A percentile compares a stretch with the other conserved stretches of the same genome.
Evolutionary conservation across 2,888 invertebrate genomes (phyloP).

Genomic region (Molorchus minor): DNA sequence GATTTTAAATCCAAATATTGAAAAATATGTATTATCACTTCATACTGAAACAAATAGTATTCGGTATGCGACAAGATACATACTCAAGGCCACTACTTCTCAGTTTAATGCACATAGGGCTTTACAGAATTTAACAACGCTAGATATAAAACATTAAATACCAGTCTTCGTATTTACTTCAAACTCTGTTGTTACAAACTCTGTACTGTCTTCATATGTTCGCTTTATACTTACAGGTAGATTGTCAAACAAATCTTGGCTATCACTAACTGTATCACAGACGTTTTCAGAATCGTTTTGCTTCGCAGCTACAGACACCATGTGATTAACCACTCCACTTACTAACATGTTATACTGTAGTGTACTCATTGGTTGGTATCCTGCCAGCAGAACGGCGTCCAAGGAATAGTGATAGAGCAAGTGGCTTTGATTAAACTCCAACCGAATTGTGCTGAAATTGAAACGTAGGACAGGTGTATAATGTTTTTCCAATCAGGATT

Average conservation of each 20-base stretch:
- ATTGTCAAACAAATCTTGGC: conserved; percentile 42
- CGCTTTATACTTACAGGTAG: conserved; percentile 47
- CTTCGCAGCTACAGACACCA: conserved; percentile 3
- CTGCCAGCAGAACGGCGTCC: conserved; percentile 84
- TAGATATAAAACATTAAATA: too few relatives aligned
- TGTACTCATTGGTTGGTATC: conserved; percentile 59
- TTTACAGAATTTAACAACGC: too few relatives aligned
- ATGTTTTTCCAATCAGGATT: not conserved
- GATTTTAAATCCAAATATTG: conserved; percentile 83
- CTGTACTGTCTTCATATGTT: too few relatives aligned
- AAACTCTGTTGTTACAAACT: too few relatives aligned
- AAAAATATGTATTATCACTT: conserved; percentile 82
- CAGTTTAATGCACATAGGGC: too few relatives aligned
- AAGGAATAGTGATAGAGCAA: conserved; percentile 88
- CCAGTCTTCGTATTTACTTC: too few relatives aligned
- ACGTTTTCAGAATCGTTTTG: not conserved
- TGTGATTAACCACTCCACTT: conserved; percentile 43
- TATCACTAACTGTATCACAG: conserved; percentile 23
- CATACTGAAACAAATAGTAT: conserved; percentile 77
- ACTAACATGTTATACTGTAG: conserved; percentile 49
- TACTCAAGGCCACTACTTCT: too few relatives aligned
- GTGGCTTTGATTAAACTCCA: conserved; percentile 86
- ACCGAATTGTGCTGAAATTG: conserved; percentile 73
- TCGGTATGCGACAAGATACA: too few relatives aligned
- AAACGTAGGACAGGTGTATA: conserved; percentile 3